phyloP scores from a whole-genome alignment of 2,888 invertebrate genomes.

The Teleiodes luculella region DNA sequence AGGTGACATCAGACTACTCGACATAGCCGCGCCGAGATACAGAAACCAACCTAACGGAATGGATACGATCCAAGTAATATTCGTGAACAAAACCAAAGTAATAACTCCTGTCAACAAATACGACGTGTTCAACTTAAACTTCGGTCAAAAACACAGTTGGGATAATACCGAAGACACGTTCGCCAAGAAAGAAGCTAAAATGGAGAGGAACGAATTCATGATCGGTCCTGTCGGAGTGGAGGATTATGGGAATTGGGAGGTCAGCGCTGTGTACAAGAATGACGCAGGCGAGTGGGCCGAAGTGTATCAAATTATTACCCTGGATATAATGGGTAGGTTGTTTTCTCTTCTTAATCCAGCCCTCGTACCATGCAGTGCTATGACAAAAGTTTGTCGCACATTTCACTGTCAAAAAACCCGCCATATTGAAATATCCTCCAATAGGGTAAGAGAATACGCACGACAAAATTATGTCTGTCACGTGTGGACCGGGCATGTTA shows the following conservation, averaged over 20 bases:
- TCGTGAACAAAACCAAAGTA: conserved; percentile 20
- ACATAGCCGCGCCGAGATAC: conserved; percentile 28
- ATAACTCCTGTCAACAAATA: conserved; percentile 28
- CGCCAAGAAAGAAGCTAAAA: conserved; percentile 21
- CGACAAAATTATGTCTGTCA: too few relatives aligned
- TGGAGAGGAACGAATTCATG: conserved; percentile 45
- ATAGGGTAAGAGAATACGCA: too few relatives aligned
- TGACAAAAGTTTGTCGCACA: too few relatives aligned
- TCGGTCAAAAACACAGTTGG: background rate
- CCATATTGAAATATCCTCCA: too few relatives aligned
- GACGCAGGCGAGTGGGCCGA: conserved; percentile 45
- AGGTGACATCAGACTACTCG: conserved; percentile 38
- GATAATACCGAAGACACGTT: conserved; percentile 22
- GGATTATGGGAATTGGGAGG: conserved; percentile 64
- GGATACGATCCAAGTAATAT: conserved; percentile 20
- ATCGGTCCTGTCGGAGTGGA: conserved; percentile 52
- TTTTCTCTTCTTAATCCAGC: too few relatives aligned
- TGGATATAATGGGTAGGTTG: conserved; percentile 56
- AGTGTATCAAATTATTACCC: conserved; percentile 54
- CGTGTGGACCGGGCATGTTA: too few relatives aligned
- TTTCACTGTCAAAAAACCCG: too few relatives aligned
- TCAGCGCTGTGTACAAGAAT: conserved; percentile 46
- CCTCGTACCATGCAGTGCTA: too few relatives aligned
- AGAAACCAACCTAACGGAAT: conserved; percentile 13
- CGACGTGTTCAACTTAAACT: conserved; percentile 32